phyloP scores from a whole-genome alignment of 2,888 invertebrate genomes.

The Tenthredo mesomela region DNA sequence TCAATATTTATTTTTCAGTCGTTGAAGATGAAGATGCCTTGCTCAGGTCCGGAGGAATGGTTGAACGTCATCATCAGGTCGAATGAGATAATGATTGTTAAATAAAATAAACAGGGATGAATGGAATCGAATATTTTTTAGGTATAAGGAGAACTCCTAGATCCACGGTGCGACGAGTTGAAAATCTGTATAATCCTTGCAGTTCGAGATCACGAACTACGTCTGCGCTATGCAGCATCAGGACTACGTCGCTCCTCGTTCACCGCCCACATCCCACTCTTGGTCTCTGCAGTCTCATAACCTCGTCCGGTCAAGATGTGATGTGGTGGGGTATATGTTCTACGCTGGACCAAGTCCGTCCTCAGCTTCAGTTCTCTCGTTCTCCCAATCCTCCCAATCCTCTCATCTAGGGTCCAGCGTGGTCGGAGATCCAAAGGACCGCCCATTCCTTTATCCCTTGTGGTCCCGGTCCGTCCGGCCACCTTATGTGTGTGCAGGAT shows the following conservation, averaged over 20 bases:
- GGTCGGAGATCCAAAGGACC: slow-evolving; percentile 73
- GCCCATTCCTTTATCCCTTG: slow-evolving; percentile 75
- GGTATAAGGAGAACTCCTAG: background rate
- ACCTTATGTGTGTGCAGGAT: background rate
- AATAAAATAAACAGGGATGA: background rate
- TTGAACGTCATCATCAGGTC: background rate
- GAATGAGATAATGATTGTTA: background rate
- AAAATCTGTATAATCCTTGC: background rate
- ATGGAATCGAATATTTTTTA: background rate
- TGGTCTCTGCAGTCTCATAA: slow-evolving; percentile 48
- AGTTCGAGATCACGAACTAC: background rate
- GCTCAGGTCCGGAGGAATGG: background rate
- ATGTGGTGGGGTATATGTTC: slow-evolving; percentile 35
- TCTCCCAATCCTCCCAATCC: slow-evolving; percentile 57
- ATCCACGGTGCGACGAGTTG: background rate
- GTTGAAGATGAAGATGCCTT: slow-evolving; percentile 6
- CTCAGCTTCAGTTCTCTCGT: slow-evolving; percentile 44
- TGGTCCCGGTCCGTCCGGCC: slow-evolving; percentile 6
- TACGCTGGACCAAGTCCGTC: slow-evolving; percentile 6
- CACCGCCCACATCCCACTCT: slow-evolving; percentile 55
- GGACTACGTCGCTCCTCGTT: slow-evolving; percentile 53
- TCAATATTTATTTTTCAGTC: background rate
- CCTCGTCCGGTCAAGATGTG: slow-evolving; percentile 55
- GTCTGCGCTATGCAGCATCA: background rate
- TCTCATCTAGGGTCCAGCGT: slow-evolving; percentile 71